Base-by-base conservation (phyloP, 2,113 vertebrate species). In the Melanocharis versteri region DNA sequence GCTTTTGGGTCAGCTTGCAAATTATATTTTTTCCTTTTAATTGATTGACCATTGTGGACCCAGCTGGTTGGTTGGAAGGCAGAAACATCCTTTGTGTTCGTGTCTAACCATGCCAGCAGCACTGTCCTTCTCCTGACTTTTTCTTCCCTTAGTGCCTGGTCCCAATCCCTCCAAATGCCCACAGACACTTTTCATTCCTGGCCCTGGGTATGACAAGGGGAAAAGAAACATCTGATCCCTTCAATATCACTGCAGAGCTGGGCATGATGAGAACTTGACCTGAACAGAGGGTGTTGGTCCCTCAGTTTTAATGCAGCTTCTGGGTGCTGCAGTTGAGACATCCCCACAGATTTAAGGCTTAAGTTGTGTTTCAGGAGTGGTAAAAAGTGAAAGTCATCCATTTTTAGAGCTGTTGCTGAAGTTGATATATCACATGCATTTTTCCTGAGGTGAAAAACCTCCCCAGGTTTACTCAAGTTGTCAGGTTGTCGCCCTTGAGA, bases 141-240 rank as follows among this genome's bases (percentile, higher is more conserved):
- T 26, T 35, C 26, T 37, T 76, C 15, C 9, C 30, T 33, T 9
- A 5, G 9, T 51, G 4, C 2, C 31, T 33, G 3, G 5, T 48
- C 11, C 9, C 10, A 27, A 27, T 51, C 42, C 31, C 23, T 78
- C 6, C 27, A 65, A 51, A 51, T 23, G 4, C 16, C 23, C 1
- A 3, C 2, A 23, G 3, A 19, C 2, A 6, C 8, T 45, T 24
- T 21, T 64, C 11, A 58, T 54, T 60, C 39, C 13, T 61, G n/a
- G 17, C 26, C 18, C 37, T 64, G 16, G 12, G 8, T 31, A 2
- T 56, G 9, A 56, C 0, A 1, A 57, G 10, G 17, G 19, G 17
- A 73, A 50, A 57, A 62, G 35, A 16, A 78, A 9, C 4, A 64
- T 6, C 7, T 72, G 27, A 76, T 37, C 18, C 45, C 12, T 89